Evolutionary conservation across 1,140 invertebrate species (phyloP).

Genomic region (Gryllus bimaculatus): DNA sequence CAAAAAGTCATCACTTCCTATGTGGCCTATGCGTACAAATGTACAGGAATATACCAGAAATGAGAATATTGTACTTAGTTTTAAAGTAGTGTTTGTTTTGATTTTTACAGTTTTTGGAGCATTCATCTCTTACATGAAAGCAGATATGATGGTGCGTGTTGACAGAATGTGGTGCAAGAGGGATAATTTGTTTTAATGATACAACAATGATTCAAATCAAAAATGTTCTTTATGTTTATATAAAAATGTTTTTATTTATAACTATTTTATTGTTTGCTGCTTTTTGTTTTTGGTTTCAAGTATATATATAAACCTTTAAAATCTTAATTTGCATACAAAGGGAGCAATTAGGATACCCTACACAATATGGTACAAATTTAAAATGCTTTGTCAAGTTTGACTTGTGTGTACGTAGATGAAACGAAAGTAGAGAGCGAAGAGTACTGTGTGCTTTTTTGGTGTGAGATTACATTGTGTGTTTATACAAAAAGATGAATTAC

Average conservation of each 20-base stretch:
- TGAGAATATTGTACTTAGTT: background rate
- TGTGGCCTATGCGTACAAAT: too few relatives aligned
- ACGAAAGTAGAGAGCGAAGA: constrained; percentile 3
- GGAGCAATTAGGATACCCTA: background rate
- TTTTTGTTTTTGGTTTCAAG: background rate
- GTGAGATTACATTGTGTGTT: background rate
- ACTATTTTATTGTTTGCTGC: background rate
- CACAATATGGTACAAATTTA: background rate
- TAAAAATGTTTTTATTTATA: too few relatives aligned
- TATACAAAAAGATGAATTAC: constrained; percentile 6
- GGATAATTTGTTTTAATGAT: background rate
- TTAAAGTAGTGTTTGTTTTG: background rate
- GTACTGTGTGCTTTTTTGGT: constrained; percentile 4
- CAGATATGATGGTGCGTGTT: too few relatives aligned
- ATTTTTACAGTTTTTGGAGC: too few relatives aligned
- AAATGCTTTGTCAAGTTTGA: background rate
- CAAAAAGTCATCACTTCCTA: too few relatives aligned
- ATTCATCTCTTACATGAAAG: too few relatives aligned
- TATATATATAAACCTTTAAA: background rate
- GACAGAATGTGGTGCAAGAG: too few relatives aligned
- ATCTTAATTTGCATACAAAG: background rate
- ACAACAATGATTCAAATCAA: background rate
- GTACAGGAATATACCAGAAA: background rate
- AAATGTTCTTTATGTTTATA: background rate
- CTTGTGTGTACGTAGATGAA: constrained; percentile 1